Evolutionary conservation across 2,888 invertebrate genomes (phyloP).

Genomic region (Ernsta delagoae): DNA sequence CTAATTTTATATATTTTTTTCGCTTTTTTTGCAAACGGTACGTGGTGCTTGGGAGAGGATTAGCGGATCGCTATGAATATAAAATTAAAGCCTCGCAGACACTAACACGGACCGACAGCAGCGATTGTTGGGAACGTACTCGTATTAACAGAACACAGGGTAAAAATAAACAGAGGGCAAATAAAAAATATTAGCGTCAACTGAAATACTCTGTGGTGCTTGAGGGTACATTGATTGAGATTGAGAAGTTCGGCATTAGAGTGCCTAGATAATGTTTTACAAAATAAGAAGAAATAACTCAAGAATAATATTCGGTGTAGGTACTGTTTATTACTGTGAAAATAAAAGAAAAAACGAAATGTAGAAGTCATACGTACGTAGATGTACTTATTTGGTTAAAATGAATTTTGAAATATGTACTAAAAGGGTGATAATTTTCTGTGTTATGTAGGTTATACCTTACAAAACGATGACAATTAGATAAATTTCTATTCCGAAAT

Average conservation of each 20-base stretch:
- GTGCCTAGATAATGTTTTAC: not conserved
- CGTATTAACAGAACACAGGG: slow-evolving; percentile 50
- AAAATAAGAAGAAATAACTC: too few relatives aligned
- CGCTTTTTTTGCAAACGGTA: slow-evolving; percentile 54
- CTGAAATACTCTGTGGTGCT: not conserved
- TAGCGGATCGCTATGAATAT: slow-evolving; percentile 77
- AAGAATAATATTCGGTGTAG: too few relatives aligned
- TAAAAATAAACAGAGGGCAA: slow-evolving; percentile 23
- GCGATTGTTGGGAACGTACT: slow-evolving; percentile 68
- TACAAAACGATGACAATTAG: too few relatives aligned
- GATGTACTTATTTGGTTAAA: too few relatives aligned
- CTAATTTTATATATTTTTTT: too few relatives aligned
- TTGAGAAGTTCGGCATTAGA: not conserved
- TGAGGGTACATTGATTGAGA: not conserved
- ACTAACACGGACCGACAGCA: slow-evolving; percentile 72
- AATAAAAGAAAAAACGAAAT: too few relatives aligned
- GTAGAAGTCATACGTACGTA: too few relatives aligned
- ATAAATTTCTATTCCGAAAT: too few relatives aligned
- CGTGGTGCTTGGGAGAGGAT: slow-evolving; percentile 67
- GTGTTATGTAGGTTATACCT: too few relatives aligned
- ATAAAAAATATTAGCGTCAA: not conserved
- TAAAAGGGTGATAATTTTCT: too few relatives aligned
- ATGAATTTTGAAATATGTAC: too few relatives aligned
- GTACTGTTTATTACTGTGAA: too few relatives aligned
- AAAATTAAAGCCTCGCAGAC: slow-evolving; percentile 76